Percentiles rank a stretch among this genome's conserved stretches.
These are phyloP conservation scores for Vanacampus margaritifer DNA, from an alignment of 2,113 vertebrate species.

Conservation along the genomic window DNA sequence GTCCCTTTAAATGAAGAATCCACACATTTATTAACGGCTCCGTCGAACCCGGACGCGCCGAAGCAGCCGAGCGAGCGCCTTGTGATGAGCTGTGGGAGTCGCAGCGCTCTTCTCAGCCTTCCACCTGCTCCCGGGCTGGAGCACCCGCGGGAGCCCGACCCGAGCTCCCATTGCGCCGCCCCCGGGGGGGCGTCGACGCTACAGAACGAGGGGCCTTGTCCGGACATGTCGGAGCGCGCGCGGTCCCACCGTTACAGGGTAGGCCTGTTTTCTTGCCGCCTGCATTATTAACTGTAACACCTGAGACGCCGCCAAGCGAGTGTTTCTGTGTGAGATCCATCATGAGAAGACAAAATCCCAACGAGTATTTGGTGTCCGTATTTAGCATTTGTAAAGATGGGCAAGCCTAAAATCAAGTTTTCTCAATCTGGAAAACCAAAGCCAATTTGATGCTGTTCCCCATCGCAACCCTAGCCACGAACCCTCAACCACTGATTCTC, in stretches of 20 bases:
- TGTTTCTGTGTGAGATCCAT: not conserved
- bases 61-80: too few relatives aligned
- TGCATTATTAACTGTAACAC: slow-evolving; percentile 56
- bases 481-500: too few relatives aligned
- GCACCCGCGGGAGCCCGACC: slow-evolving; percentile 42
- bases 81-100: slow-evolving; percentile 46
- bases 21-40: too few relatives aligned
- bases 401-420: too few relatives aligned
- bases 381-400: too few relatives aligned
- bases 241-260: slow-evolving; percentile 51
- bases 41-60: too few relatives aligned
- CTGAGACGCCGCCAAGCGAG: slow-evolving; percentile 35
- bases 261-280: slow-evolving; percentile 61
- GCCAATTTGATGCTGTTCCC: too few relatives aligned
- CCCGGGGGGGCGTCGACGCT: slow-evolving; percentile 37
- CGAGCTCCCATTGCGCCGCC: slow-evolving; percentile 22
- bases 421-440: too few relatives aligned
- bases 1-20: too few relatives aligned
- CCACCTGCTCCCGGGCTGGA: slow-evolving; percentile 53
- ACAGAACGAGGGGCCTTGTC: slow-evolving; percentile 37
- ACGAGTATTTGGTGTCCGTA: too few relatives aligned
- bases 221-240: slow-evolving; percentile 51
- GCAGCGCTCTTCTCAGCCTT: slow-evolving; percentile 23
- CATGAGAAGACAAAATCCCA: too few relatives aligned
- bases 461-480: too few relatives aligned